These are phyloP conservation scores for Takifugu flavidus DNA, from an alignment of 2,113 vertebrate species.

Conservation along the genomic window DNA sequence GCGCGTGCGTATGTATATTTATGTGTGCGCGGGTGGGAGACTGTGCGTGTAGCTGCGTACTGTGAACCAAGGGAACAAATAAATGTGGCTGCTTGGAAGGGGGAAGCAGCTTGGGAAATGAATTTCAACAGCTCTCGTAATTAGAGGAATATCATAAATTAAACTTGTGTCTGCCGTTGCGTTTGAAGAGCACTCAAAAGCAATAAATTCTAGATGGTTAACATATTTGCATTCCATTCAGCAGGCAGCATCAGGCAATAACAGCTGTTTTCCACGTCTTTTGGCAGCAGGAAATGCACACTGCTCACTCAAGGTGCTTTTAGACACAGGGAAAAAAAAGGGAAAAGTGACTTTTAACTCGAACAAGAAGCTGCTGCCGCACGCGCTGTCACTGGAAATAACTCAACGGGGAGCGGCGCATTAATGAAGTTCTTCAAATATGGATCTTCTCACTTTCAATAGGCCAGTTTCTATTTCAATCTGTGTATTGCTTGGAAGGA, in stretches of 20 bases:
- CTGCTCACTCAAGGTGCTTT: conserved; percentile 76
- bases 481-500: conserved; percentile 52
- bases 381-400: conserved; percentile 64
- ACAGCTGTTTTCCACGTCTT: conserved; percentile 79
- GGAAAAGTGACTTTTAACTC: conserved; percentile 71
- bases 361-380: conserved; percentile 66
- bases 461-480: conserved; percentile 54
- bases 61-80: conserved; percentile 60
- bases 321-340: conserved; percentile 62
- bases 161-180: conserved; percentile 72
- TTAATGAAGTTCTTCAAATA: conserved; percentile 75
- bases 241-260: conserved; percentile 65
- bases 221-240: conserved; percentile 77
- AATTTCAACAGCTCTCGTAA: conserved; percentile 79
- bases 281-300: conserved; percentile 74
- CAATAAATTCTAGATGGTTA: conserved; percentile 76
- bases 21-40: conserved; percentile 38
- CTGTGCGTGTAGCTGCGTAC: conserved; percentile 26
- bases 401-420: conserved; percentile 61
- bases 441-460: conserved; percentile 56
- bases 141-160: conserved; percentile 82
- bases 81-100: conserved; percentile 66
- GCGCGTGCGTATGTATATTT: conserved; percentile 41
- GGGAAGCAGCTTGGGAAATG: conserved; percentile 77
- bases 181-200: conserved; percentile 82